A percentile compares a stretch with the other conserved stretches of the same genome.
phyloP scores from a whole-genome alignment of 2,888 invertebrate species.

The Rhagium mordax region DNA sequence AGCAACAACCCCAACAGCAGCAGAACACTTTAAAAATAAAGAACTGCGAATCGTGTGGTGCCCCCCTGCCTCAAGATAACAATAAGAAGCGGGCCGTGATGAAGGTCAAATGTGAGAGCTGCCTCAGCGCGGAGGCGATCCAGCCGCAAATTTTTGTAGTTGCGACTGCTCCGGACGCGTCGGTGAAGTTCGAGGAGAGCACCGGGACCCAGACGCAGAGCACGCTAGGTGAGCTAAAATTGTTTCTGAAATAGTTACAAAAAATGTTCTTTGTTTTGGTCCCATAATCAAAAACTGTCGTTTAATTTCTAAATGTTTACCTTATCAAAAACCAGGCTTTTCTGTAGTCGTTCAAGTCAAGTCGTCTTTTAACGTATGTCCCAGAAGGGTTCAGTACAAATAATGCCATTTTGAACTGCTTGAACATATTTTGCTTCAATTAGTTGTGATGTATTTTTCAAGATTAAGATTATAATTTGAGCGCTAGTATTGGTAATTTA shows the following conservation, averaged over 20 bases:
- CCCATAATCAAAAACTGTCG: too few species aligned
- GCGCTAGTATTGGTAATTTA: too few species aligned
- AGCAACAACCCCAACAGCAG: slow-evolving; percentile 62
- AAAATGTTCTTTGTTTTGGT: neutral
- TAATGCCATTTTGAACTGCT: too few species aligned
- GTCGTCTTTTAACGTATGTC: too few species aligned
- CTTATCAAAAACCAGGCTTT: too few species aligned
- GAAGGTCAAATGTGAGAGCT: slow-evolving; percentile 70
- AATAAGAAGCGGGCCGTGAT: slow-evolving; percentile 69
- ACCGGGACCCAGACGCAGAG: slow-evolving; percentile 65
- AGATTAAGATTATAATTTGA: too few species aligned
- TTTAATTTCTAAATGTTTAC: too few species aligned
- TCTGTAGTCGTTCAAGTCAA: too few species aligned
- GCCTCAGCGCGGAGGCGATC: slow-evolving; percentile 68
- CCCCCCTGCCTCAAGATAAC: slow-evolving; percentile 68
- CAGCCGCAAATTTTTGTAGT: slow-evolving; percentile 77
- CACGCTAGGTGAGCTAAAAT: slow-evolving; percentile 55
- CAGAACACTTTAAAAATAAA: slow-evolving; percentile 68
- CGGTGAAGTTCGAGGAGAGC: slow-evolving; percentile 67
- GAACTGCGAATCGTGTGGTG: slow-evolving; percentile 69
- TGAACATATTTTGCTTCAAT: too few species aligned
- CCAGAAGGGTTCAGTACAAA: too few species aligned
- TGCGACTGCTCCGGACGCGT: slow-evolving; percentile 69
- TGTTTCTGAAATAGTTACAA: slow-evolving; percentile 3
- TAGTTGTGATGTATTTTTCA: too few species aligned